phyloP scores from a whole-genome alignment of 2,888 invertebrate genomes.

The Cremastinae sp. region DNA sequence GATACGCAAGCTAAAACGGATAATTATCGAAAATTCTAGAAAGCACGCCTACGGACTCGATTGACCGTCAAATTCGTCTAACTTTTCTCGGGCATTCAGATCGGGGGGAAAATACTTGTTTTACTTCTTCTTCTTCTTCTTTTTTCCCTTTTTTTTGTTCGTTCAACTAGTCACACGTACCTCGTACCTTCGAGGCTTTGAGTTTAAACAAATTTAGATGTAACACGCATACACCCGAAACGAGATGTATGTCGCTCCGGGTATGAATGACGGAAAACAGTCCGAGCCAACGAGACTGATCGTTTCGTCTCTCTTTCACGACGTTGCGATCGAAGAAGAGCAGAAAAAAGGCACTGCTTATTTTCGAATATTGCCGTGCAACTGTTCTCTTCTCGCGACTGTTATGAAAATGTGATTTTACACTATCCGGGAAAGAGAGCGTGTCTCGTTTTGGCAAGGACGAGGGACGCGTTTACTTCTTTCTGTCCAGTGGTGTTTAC shows the following conservation, averaged over 20 bases:
- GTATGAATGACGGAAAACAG: conserved; percentile 59
- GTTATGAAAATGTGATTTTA: too few species aligned
- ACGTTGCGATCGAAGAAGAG: not conserved
- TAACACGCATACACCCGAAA: conserved; percentile 31
- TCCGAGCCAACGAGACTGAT: conserved; percentile 3
- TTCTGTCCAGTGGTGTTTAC: conserved; percentile 16
- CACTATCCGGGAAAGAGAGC: too few species aligned
- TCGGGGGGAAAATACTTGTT: conserved; percentile 63
- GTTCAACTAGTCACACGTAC: conserved; percentile 75
- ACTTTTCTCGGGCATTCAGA: conserved; percentile 37
- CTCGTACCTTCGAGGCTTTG: conserved; percentile 59
- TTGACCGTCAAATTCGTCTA: conserved; percentile 35
- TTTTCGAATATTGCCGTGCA: too few species aligned
- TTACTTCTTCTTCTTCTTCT: too few species aligned
- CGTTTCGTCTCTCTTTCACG: not conserved
- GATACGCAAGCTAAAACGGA: conserved; percentile 7
- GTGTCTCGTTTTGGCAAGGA: not conserved
- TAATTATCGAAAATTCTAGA: conserved; percentile 35
- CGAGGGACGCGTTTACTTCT: not conserved
- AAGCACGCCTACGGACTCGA: conserved; percentile 14
- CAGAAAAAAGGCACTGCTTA: too few species aligned
- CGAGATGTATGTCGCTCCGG: conserved; percentile 44
- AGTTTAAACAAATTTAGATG: conserved; percentile 35
- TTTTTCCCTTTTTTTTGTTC: conserved; percentile 52
- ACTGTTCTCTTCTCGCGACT: too few species aligned